Conservation (phyloP, 2,797 vertebrate species). For the Acanthornis magna region DNA sequence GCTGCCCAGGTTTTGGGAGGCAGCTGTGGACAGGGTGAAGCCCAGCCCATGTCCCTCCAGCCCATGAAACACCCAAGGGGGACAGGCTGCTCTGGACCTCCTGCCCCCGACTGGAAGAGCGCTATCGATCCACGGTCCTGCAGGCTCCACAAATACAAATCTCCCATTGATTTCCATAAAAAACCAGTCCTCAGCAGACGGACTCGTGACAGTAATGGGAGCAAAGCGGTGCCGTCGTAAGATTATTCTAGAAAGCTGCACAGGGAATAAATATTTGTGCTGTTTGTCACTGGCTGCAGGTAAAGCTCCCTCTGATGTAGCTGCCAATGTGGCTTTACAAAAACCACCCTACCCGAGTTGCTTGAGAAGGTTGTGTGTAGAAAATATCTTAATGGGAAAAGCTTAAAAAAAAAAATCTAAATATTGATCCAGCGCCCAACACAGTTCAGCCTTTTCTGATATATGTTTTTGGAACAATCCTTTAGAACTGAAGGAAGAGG, state of each 20-base stretch:
- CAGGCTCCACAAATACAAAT: background rate
- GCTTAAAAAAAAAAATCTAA: background rate
- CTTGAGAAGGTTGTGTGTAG: background rate
- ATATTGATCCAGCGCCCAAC: background rate
- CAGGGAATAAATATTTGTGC: background rate
- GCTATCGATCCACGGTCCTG: background rate
- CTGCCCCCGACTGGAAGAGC: background rate
- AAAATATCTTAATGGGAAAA: background rate
- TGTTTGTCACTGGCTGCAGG: background rate
- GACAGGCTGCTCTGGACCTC: background rate
- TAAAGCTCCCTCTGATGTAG: background rate
- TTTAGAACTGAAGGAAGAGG: background rate
- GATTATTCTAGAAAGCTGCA: background rate
- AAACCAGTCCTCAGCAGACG: background rate
- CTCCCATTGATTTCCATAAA: constrained; percentile 16
- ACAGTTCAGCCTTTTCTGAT: background rate
- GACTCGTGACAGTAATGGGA: background rate
- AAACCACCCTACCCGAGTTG: background rate
- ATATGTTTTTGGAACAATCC: background rate
- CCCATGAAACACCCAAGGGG: background rate
- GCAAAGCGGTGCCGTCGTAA: background rate
- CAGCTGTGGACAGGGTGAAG: background rate
- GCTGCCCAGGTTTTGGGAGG: background rate
- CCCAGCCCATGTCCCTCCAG: background rate
- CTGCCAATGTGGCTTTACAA: background rate